These are phyloP conservation scores for Pogonomyrmex barbatus DNA, from an alignment of 1,140 invertebrate genomes.

Conservation along the genomic window DNA sequence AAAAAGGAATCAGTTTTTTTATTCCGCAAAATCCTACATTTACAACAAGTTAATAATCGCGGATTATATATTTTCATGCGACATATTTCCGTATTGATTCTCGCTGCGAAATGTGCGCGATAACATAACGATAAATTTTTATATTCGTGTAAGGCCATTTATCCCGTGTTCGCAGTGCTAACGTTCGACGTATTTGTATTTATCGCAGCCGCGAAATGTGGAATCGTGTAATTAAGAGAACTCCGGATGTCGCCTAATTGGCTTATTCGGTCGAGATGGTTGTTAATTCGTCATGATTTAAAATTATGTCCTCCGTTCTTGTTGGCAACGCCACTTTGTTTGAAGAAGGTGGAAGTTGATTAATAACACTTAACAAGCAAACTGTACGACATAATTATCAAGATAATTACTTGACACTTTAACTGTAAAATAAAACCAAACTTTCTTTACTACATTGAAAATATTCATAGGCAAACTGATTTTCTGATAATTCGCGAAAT, in stretches of 20 bases:
- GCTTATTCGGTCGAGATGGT: background rate
- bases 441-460: conserved; percentile 5
- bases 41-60: conserved; percentile 22
- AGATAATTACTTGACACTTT: conserved; percentile 26
- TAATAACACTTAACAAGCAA: conserved; percentile 47
- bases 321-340: conserved; percentile 4
- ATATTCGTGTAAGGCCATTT: conserved; percentile 10
- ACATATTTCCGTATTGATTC: background rate
- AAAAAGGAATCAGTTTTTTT: background rate
- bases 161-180: background rate
- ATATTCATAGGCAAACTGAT: background rate
- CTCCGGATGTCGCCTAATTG: conserved; percentile 26
- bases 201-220: conserved; percentile 16
- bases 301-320: conserved; percentile 18
- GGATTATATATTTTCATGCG: background rate
- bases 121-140: conserved; percentile 49
- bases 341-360: background rate
- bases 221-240: conserved; percentile 49
- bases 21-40: background rate
- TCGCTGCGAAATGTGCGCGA: background rate
- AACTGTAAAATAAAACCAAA: background rate
- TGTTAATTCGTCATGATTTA: conserved; percentile 37
- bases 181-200: conserved; percentile 9
- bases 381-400: conserved; percentile 12
- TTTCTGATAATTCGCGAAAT: background rate